These are phyloP conservation scores for Galemys pyrenaicus DNA, from an alignment of 2,113 vertebrate species.

Conservation along the genomic window DNA sequence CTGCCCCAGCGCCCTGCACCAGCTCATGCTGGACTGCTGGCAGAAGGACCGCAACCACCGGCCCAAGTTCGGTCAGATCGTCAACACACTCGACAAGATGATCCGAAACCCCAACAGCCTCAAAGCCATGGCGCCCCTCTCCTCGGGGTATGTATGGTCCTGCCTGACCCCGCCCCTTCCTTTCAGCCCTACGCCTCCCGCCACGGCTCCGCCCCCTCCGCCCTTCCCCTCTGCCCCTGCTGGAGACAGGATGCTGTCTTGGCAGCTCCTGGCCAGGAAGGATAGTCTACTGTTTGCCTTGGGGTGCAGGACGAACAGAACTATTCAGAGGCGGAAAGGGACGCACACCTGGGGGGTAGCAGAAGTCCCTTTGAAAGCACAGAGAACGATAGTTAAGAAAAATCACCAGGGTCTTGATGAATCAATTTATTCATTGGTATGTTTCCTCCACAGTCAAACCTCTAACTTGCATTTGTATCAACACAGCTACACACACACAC, in stretches of 20 bases:
- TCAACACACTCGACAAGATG: slow-evolving; percentile 97
- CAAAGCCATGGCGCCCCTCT: slow-evolving; percentile 95
- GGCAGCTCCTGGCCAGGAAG: neutral
- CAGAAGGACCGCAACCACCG: slow-evolving; percentile 97
- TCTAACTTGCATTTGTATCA: neutral
- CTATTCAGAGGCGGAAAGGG: neutral
- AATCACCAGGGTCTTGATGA: neutral
- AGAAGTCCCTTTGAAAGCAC: neutral
- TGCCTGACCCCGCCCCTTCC: neutral
- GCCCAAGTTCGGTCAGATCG: slow-evolving; percentile 96
- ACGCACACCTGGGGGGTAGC: neutral
- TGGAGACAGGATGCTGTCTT: neutral
- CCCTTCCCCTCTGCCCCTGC: neutral
- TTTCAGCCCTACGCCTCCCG: too few relatives aligned
- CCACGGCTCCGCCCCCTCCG: neutral
- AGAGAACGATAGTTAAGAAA: neutral
- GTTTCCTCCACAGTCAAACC: neutral
- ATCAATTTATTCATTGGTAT: neutral
- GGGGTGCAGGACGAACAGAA: neutral
- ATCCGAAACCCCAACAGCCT: slow-evolving; percentile 96
- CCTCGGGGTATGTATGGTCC: slow-evolving; percentile 92
- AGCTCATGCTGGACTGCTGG: slow-evolving; percentile 98
- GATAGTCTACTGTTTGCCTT: neutral
- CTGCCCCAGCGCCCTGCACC: slow-evolving; percentile 94
- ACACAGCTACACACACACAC: too few relatives aligned